Percentiles rank a stretch among this genome's conserved stretches.
phyloP scores from a whole-genome alignment of 2,113 vertebrate genomes.

The Cacatua alba region DNA sequence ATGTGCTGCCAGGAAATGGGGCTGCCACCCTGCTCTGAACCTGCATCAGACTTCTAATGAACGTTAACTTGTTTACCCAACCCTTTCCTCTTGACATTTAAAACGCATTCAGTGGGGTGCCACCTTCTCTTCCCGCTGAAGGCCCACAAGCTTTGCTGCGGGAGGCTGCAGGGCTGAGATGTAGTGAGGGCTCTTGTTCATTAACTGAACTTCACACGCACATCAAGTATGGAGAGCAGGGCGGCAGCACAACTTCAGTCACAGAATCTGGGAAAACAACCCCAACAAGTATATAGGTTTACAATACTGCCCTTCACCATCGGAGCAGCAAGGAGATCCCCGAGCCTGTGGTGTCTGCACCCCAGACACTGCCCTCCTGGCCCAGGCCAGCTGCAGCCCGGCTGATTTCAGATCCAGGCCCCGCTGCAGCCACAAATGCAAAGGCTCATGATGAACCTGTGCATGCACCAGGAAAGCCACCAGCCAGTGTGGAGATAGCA shows the following conservation, averaged over 20 bases:
- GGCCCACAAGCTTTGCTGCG: accelerated
- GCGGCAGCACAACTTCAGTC: background rate
- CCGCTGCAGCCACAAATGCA: background rate
- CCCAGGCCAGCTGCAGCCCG: background rate
- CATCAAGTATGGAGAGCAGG: background rate
- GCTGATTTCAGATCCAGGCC: background rate
- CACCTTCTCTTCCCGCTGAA: accelerated
- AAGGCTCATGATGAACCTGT: background rate
- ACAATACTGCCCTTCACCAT: accelerated
- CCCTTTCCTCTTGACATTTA: background rate
- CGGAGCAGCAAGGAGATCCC: accelerated
- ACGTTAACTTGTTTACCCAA: background rate
- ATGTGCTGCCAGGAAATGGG: background rate
- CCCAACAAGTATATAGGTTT: background rate
- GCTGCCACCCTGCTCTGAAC: background rate
- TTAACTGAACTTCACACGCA: accelerated
- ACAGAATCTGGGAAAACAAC: background rate
- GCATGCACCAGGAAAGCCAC: background rate
- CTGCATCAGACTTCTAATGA: background rate
- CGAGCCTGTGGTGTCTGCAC: accelerated
- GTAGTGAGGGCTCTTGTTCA: background rate
- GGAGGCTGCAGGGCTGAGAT: background rate
- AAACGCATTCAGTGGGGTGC: background rate
- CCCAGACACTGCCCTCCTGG: background rate
- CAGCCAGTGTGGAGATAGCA: background rate